Conservation (phyloP, 37 sponge, comb jelly and placozoan genomes). For the Chondrosia reniformis region DNA sequence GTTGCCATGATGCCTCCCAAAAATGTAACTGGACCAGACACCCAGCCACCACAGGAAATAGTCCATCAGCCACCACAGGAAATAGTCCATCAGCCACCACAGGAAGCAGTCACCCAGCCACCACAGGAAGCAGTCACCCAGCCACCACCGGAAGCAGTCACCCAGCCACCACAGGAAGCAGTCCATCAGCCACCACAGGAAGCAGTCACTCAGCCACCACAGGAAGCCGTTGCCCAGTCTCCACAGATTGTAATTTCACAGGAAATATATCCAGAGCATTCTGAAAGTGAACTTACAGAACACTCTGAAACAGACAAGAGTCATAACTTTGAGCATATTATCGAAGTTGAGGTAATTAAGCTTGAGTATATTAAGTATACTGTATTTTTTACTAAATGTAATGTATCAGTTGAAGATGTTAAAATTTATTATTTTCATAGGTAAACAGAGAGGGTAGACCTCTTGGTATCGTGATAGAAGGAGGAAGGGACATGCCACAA, state of each 20-base stretch:
- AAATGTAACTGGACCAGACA: conserved; percentile 25
- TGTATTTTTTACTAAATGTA: not conserved
- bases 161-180: not conserved
- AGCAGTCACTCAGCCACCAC: not conserved
- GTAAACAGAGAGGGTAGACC: not conserved
- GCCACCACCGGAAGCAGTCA: not conserved
- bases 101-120: not conserved
- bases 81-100: not conserved
- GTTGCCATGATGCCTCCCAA: conserved; percentile 64
- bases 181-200: not conserved
- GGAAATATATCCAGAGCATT: too few species aligned
- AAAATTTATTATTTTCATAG: too few species aligned
- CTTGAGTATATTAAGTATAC: not conserved
- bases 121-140: not conserved
- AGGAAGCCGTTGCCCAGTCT: not conserved
- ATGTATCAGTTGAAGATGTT: too few species aligned
- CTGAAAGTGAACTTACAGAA: too few species aligned
- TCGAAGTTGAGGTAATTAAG: conserved; percentile 24
- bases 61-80: not conserved
- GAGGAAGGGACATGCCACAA: conserved; percentile 62
- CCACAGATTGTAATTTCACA: not conserved
- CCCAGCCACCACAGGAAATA: not conserved
- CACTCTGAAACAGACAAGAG: not conserved
- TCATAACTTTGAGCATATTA: not conserved
- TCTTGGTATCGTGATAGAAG: conserved; percentile 57